Percentiles rank a stretch among this genome's conserved stretches.
Evolutionary conservation across 2,888 invertebrate species (phyloP).

Genomic region (Trichogramma dendrolimi): DNA sequence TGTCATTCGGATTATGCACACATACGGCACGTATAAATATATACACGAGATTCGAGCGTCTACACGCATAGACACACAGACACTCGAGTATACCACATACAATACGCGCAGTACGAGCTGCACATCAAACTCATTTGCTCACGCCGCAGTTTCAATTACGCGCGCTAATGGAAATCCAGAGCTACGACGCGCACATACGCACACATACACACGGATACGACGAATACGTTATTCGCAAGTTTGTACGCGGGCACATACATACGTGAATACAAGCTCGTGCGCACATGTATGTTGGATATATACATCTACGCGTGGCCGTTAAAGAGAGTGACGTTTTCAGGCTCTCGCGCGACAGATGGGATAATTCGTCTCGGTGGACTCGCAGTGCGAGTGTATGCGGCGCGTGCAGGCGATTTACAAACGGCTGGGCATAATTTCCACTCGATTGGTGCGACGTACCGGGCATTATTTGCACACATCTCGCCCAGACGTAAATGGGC

Average conservation of each 20-base stretch:
- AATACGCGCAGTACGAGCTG: neutral
- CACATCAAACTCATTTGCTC: constrained; percentile 29
- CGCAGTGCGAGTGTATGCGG: neutral
- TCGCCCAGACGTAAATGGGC: too few species aligned
- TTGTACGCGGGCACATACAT: neutral
- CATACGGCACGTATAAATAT: neutral
- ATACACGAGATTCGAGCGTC: neutral
- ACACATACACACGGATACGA: neutral
- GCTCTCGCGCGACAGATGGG: neutral
- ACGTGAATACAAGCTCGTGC: neutral
- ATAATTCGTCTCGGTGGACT: constrained; percentile 7
- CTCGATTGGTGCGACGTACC: constrained; percentile 14
- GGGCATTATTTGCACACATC: too few species aligned
- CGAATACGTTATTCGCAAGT: neutral
- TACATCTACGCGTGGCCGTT: neutral
- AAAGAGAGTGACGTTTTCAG: neutral
- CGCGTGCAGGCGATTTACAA: constrained; percentile 3
- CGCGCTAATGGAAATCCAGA: constrained; percentile 29
- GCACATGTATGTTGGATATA: constrained; percentile 10
- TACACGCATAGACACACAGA: neutral
- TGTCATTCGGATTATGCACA: constrained; percentile 6
- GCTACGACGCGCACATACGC: constrained; percentile 7
- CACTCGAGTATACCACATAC: neutral
- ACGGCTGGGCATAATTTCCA: constrained; percentile 22
- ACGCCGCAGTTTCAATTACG: constrained; percentile 30